Conservation (phyloP, 2,113 vertebrate species). For the Opisthocomus hoazin region DNA sequence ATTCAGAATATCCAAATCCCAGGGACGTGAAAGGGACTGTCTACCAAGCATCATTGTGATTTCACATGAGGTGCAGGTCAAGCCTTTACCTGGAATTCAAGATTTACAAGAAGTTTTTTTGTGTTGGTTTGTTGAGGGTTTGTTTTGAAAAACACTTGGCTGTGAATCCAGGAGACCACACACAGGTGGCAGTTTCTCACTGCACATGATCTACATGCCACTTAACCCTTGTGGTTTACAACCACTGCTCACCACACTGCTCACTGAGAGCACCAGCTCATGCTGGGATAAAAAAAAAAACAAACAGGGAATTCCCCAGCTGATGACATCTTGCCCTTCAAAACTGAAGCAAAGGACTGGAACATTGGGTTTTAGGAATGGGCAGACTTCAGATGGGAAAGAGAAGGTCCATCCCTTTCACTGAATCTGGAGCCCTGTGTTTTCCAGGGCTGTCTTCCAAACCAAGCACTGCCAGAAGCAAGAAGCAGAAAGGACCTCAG, state of each 20-base stretch:
- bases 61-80: background rate
- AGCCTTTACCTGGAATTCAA: slow-evolving; percentile 38
- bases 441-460: background rate
- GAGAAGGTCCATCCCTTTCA: background rate
- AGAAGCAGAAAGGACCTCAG: background rate
- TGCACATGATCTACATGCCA: background rate
- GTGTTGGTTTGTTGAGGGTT: background rate
- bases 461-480: background rate
- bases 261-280: background rate
- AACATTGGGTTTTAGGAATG: background rate
- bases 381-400: background rate
- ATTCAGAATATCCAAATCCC: slow-evolving; percentile 4
- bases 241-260: background rate
- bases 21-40: background rate
- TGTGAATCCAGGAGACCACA: slow-evolving; percentile 28
- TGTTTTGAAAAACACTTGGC: background rate
- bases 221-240: slow-evolving; percentile 29
- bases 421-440: background rate
- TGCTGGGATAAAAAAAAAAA: too few relatives aligned
- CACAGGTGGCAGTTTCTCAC: background rate
- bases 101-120: background rate
- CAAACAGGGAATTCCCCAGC: slow-evolving; percentile 28
- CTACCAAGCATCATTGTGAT: slow-evolving; percentile 8
- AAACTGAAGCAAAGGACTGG: background rate
- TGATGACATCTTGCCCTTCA: background rate